Evolutionary conservation across 2,113 vertebrate genomes (phyloP).

Genomic region (Kobus ellipsiprymnus): DNA sequence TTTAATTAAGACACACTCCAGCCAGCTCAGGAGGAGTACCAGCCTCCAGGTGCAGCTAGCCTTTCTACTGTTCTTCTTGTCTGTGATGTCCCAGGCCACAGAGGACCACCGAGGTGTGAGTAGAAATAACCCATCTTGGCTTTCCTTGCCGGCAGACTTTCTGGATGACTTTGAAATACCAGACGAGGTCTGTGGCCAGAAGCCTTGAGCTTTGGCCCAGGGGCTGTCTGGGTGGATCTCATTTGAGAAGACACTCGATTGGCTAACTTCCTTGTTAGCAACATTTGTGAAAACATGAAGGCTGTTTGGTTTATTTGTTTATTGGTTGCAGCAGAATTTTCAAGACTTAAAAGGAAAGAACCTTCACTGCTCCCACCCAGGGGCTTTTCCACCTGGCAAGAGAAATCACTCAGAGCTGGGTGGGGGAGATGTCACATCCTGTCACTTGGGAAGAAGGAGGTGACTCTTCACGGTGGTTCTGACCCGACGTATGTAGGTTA

Average conservation of each 20-base stretch:
- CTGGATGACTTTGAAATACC: not conserved
- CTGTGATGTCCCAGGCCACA: fast-evolving
- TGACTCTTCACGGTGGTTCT: not conserved
- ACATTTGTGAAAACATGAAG: not conserved
- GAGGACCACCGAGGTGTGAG: not conserved
- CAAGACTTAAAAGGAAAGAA: slow-evolving; percentile 2
- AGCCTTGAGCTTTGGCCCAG: not conserved
- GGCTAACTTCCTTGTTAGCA: not conserved
- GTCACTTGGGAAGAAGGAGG: slow-evolving; percentile 49
- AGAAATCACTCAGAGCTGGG: not conserved
- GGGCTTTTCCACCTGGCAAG: slow-evolving; percentile 45
- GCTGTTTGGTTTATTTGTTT: not conserved
- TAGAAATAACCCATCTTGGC: not conserved
- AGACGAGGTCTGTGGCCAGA: not conserved
- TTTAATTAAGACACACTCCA: fast-evolving
- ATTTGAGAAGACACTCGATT: not conserved
- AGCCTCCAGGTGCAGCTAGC: not conserved
- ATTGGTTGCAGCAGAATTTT: not conserved
- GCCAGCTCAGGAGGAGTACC: fast-evolving
- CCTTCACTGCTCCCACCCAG: slow-evolving; percentile 17
- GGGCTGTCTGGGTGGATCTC: not conserved
- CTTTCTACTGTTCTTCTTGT: not conserved
- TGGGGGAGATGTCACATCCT: not conserved
- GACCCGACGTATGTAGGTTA: slow-evolving; percentile 41
- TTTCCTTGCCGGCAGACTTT: not conserved